Evolutionary conservation across 2,888 invertebrate species (phyloP), one percentile per base, ranked within the genome.

Genomic region (Caenorhabditis sulstoni): DNA sequence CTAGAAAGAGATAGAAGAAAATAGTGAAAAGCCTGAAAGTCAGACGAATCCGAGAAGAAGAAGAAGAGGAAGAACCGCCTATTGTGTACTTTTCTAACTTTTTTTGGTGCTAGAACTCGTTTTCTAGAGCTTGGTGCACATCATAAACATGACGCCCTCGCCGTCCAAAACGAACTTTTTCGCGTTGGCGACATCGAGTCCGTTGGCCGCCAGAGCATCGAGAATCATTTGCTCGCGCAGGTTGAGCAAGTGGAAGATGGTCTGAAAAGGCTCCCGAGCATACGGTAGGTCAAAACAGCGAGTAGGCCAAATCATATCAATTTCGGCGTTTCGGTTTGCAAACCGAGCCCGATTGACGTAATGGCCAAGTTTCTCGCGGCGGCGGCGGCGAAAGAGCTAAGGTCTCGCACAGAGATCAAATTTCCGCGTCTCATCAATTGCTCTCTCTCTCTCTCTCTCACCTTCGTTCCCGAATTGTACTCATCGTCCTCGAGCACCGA

Each of bases 111-210:
- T n/a, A n/a, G n/a, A n/a, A n/a, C 11, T 1, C 14, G 16, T 23
- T 0, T 16, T 62, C 70, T 39, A 71, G n/a, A 75, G 52, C 59
- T 87, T 87, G 23, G 81, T 84, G 29, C 78, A 82, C 87, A 88
- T 88, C 39, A 87, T 62, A 64, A 87, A 88, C 82, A 87, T 82
- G 67, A 88, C 88, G 22, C 88, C 87, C 53, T 88, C 86, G 39
- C 85, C 82, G 16, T 80, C 79, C 14, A 88, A 71, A 12, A 81
- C 81, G 71, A 85, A 87, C 47, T 85, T 83, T 57, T 85, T 83
- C 41, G 66, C 79, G 20, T 76, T 64, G 0, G 52, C 58, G 7
- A 83, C 65, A 35, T 85, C 83, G 29, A 88, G 76, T n/a, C 83
- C 87, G 50, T 66, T 81, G 20, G 73, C 78, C 3, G 65, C 81